Evolutionary conservation across 2,888 invertebrate genomes (phyloP), one percentile per base, ranked within the genome.

Genomic region (Quadriops clusia): DNA sequence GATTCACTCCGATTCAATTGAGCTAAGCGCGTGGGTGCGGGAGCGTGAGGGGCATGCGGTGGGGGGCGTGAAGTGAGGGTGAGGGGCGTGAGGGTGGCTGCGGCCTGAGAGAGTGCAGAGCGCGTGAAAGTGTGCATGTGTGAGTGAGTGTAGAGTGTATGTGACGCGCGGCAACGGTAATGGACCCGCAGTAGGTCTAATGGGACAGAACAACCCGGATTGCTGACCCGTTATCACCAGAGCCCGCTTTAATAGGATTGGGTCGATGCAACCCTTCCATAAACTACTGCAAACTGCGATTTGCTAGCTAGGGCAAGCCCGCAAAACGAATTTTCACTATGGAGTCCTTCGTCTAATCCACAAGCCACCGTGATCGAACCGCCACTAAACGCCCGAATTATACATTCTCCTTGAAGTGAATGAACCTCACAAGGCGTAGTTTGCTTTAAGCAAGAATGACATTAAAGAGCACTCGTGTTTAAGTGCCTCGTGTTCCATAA

Each of bases 151-250:
- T 5, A 12, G n/a, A n/a, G 21, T 11, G 4, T 5, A 11, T 32
- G 39, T 34, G 37, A 37, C 37, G 37, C 37, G 32, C n/a, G 30
- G 32, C 35, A 37, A 31, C 37, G 40, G 42, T 49, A 49, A 49
- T 47, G 48, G 48, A 48, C 47, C 50, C 49, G 43, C 45, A 44
- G 39, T 40, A 42, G 45, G 44, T 49, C 48, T 52, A 52, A 53
- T 53, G 51, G 52, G 44, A 45, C 47, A 50, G 50, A 52, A 51
- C 51, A 49, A 45, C 43, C 49, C 43, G 52, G 50, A 52, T 53
- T 54, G 54, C 50, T 53, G 54, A 53, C 52, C 53, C 53, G 53
- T 53, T 53, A 53, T 53, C 52, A 43, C 50, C 46, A 42, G 44
- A 43, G 40, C 43, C 45, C 41, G 48, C 47, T 46, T 51, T 53